phyloP scores from a whole-genome alignment of 2,797 vertebrate genomes.

The Okamejei kenojei region DNA sequence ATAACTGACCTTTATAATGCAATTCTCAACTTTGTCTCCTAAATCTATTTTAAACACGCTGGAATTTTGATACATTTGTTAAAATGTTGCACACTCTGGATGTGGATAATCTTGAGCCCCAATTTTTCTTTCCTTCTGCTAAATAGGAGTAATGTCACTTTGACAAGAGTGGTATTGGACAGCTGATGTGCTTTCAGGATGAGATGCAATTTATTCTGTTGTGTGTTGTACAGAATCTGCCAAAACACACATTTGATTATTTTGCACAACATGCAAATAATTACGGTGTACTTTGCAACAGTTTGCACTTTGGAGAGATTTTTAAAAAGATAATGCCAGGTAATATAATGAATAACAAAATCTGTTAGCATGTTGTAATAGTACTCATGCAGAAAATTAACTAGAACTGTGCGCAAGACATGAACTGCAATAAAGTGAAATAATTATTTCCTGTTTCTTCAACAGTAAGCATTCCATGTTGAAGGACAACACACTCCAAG shows the following conservation, averaged over 20 bases:
- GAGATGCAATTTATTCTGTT: constrained; percentile 23
- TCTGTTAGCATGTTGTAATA: background rate
- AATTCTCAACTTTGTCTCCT: constrained; percentile 30
- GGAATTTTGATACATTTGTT: background rate
- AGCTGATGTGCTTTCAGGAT: constrained; percentile 29
- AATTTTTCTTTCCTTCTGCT: constrained; percentile 3
- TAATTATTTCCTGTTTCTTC: constrained; percentile 53
- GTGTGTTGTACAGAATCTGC: constrained; percentile 6
- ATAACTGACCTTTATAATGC: constrained; percentile 36
- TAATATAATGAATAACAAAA: constrained; percentile 12
- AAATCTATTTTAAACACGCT: constrained; percentile 29
- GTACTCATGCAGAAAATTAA: constrained; percentile 9
- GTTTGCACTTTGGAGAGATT: background rate
- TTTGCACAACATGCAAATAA: constrained; percentile 19
- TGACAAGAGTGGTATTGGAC: constrained; percentile 18
- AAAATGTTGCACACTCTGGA: background rate
- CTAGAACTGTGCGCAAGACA: constrained; percentile 1
- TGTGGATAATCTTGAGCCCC: background rate
- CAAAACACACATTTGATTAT: constrained; percentile 27
- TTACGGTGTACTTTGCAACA: background rate
- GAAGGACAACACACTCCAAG: constrained; percentile 81
- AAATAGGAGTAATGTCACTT: constrained; percentile 28
- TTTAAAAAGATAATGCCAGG: background rate
- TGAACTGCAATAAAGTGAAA: constrained; percentile 22
- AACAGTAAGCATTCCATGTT: constrained; percentile 84